Percentiles rank a stretch among this genome's conserved stretches.
Evolutionary conservation across 2,113 vertebrate genomes (phyloP).

Genomic region (Cryptotis parvus): DNA sequence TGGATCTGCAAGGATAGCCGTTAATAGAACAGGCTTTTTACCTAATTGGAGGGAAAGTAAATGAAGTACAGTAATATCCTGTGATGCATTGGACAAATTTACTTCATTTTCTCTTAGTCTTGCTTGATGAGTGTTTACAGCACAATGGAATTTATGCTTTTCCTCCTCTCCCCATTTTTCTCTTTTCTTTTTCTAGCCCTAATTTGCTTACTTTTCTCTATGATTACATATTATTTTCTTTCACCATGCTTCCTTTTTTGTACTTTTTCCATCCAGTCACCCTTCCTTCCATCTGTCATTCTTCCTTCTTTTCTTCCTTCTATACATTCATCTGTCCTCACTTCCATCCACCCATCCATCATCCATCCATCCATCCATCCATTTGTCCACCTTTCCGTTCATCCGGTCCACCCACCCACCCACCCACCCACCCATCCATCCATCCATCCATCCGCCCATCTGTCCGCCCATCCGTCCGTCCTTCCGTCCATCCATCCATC

Average conservation of each 20-base stretch:
- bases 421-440: neutral
- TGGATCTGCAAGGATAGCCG: slow-evolving; percentile 90
- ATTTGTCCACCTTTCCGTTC: neutral
- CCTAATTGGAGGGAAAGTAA: slow-evolving; percentile 93
- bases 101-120: slow-evolving; percentile 81
- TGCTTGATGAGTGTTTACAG: slow-evolving; percentile 78
- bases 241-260: neutral
- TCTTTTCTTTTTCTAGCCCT: slow-evolving; percentile 5
- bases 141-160: slow-evolving; percentile 45
- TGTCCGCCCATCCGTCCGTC: neutral
- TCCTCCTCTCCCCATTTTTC: neutral
- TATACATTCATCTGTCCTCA: neutral
- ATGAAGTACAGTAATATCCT: slow-evolving; percentile 92
- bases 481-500: neutral
- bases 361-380: neutral
- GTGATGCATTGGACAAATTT: slow-evolving; percentile 82
- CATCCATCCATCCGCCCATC: neutral
- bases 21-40: slow-evolving; percentile 91
- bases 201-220: neutral
- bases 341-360: neutral
- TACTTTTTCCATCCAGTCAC: neutral
- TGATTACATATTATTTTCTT: neutral
- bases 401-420: neutral
- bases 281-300: too few relatives aligned
- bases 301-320: neutral